Evolutionary conservation across 2,888 invertebrate genomes (phyloP).

Genomic region (Polymixis lichenea): DNA sequence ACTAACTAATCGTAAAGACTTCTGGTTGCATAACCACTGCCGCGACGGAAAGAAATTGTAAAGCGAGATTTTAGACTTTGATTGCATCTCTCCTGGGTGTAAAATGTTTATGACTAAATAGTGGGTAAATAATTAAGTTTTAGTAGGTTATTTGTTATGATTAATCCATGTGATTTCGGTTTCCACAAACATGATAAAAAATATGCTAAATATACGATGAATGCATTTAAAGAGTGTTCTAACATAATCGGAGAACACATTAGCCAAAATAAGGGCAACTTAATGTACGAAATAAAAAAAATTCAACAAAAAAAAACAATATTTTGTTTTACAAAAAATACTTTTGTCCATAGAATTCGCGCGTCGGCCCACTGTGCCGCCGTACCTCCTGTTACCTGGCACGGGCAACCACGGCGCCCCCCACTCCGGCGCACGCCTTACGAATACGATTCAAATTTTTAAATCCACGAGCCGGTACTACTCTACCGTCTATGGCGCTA

Average conservation of each 20-base stretch:
- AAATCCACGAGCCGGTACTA: slow-evolving; percentile 64
- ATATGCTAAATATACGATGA: not conserved
- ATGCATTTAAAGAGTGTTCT: not conserved
- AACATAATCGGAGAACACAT: not conserved
- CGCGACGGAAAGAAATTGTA: not conserved
- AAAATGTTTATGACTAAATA: not conserved
- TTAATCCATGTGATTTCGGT: not conserved
- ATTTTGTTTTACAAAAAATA: not conserved
- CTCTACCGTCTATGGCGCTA: slow-evolving; percentile 33
- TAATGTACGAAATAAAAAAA: not conserved
- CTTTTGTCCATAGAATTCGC: slow-evolving; percentile 64
- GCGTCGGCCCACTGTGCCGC: slow-evolving; percentile 72
- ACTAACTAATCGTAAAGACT: not conserved
- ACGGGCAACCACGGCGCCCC: slow-evolving; percentile 80
- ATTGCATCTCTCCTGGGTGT: not conserved
- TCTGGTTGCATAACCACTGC: not conserved
- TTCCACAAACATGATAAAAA: not conserved
- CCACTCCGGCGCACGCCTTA: slow-evolving; percentile 69
- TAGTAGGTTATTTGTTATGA: not conserved
- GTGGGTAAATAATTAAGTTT: not conserved
- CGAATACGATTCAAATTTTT: slow-evolving; percentile 74
- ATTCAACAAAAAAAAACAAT: not conserved
- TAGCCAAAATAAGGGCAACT: not conserved
- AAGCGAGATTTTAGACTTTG: not conserved
- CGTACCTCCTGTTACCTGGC: slow-evolving; percentile 90